Evolutionary conservation across 2,113 vertebrate species (phyloP).

Genomic region (Platanista minor): DNA sequence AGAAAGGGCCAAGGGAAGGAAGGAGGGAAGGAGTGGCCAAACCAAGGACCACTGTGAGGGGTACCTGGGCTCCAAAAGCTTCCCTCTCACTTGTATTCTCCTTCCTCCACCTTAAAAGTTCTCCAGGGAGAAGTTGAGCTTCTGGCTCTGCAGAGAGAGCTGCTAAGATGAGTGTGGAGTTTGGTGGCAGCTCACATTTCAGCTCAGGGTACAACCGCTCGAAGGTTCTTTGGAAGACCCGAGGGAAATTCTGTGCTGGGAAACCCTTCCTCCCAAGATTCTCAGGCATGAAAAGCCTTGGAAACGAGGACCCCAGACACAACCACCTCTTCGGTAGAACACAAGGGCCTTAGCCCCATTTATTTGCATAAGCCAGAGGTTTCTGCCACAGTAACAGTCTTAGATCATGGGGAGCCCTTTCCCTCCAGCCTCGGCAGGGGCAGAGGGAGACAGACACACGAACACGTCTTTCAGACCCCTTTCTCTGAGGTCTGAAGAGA

Average conservation of each 20-base stretch:
- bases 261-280: background rate
- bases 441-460: background rate
- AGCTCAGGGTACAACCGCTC: background rate
- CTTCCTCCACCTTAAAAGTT: background rate
- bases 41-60: background rate
- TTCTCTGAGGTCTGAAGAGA: background rate
- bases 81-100: background rate
- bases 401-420: background rate
- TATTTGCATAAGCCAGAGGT: conserved; percentile 56
- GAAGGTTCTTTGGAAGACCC: background rate
- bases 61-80: background rate
- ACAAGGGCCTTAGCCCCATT: conserved; percentile 13
- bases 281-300: background rate
- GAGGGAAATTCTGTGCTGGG: background rate
- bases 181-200: conserved; percentile 27
- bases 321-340: background rate
- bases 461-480: background rate
- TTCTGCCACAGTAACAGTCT: background rate
- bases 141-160: conserved; percentile 13
- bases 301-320: conserved; percentile 9
- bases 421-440: background rate
- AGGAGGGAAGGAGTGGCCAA: background rate
- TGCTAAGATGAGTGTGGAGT: background rate
- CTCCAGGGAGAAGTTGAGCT: background rate
- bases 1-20: background rate